Evolutionary conservation across 2,113 vertebrate species (phyloP).

Genomic region (Plotosus lineatus): DNA sequence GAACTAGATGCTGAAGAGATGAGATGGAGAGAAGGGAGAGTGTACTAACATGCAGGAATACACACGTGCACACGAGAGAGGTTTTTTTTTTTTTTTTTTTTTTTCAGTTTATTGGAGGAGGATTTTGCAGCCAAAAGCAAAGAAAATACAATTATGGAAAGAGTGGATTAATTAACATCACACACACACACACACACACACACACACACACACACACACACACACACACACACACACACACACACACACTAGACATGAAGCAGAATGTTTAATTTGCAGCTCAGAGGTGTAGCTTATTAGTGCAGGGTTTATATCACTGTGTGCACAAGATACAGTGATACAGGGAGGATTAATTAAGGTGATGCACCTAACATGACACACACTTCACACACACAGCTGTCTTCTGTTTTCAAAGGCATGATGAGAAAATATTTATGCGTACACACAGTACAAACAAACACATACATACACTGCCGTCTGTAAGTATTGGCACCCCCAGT

Average conservation of each 20-base stretch:
- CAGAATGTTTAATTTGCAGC: slow-evolving; percentile 21
- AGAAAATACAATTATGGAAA: neutral
- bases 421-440: no score
- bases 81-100: no score
- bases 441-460: neutral
- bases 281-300: slow-evolving; percentile 26
- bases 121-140: neutral
- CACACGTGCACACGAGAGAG: neutral
- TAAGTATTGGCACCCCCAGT: no score
- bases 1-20: neutral
- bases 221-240: neutral
- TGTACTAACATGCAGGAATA: neutral
- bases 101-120: neutral
- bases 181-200: neutral
- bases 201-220: neutral
- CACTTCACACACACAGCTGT: slow-evolving; percentile 14
- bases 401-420: no score
- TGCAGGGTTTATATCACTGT: slow-evolving; percentile 32
- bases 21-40: neutral
- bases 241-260: slow-evolving; percentile 8
- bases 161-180: neutral
- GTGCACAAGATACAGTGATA: neutral
- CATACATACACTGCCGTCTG: no score
- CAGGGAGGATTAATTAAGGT: slow-evolving; percentile 4
- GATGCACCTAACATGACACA: neutral